A percentile compares a stretch with the other conserved stretches of the same genome.
Conservation (phyloP, 37 sponge, comb jelly and placozoan genomes). For the Tethya wilhelma region DNA sequence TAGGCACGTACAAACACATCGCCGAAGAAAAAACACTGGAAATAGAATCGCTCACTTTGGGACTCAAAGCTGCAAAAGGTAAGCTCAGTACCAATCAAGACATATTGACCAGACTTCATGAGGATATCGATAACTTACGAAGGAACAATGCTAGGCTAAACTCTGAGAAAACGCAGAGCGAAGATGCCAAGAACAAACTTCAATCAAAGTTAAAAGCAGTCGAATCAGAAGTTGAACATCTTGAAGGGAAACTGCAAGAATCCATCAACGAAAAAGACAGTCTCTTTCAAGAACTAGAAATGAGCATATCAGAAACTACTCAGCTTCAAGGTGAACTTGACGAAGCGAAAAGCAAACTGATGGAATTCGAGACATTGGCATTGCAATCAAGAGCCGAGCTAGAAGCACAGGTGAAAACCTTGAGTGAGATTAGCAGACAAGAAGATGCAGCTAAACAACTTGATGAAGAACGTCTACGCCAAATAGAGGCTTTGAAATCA, state of each 20-base stretch:
- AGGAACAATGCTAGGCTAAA: conserved; percentile 2
- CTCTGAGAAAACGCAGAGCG: neutral
- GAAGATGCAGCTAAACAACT: neutral
- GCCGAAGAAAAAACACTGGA: conserved; percentile 21
- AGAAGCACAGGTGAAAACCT: neutral
- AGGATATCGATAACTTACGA: conserved; percentile 29
- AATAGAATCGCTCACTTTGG: conserved; percentile 28
- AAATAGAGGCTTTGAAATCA: neutral
- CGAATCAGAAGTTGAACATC: neutral
- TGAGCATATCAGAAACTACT: conserved; percentile 1
- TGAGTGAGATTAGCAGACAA: neutral
- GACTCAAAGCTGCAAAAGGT: conserved; percentile 12
- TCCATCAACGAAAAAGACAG: conserved; percentile 18
- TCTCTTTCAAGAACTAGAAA: conserved; percentile 36
- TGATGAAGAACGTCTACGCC: neutral
- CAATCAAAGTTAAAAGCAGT: conserved; percentile 3
- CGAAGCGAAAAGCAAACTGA: neutral
- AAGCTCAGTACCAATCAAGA: conserved; percentile 32
- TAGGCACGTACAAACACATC: conserved; percentile 7
- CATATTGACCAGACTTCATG: conserved; percentile 6
- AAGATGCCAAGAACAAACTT: neutral
- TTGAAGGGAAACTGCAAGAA: conserved; percentile 12
- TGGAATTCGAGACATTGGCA: no score
- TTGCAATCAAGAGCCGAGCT: neutral
- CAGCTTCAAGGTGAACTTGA: conserved; percentile 12